Evolutionary conservation across 2,888 invertebrate species (phyloP).

Genomic region (Entomobrya proxima): DNA sequence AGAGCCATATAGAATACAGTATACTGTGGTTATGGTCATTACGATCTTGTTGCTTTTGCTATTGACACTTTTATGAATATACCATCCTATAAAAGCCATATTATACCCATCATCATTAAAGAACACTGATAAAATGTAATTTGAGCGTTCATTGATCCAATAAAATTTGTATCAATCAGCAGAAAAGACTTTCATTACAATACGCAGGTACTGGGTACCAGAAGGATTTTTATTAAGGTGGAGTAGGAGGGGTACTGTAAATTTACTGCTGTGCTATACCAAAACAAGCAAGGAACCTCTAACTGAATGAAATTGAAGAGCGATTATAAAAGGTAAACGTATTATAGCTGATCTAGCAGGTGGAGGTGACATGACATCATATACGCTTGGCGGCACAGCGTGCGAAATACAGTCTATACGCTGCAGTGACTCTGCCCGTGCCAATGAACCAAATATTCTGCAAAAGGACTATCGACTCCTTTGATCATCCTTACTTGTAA

Average conservation of each 20-base stretch:
- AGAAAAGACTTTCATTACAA: background rate
- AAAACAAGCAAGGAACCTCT: too few relatives aligned
- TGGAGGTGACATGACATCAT: too few relatives aligned
- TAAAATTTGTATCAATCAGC: background rate
- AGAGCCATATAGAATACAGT: background rate
- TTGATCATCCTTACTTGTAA: too few relatives aligned
- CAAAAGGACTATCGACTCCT: too few relatives aligned
- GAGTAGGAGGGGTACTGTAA: background rate
- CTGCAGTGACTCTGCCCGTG: too few relatives aligned
- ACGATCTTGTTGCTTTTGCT: background rate
- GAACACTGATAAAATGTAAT: background rate
- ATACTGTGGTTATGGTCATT: background rate
- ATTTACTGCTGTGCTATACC: too few relatives aligned
- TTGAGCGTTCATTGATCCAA: background rate
- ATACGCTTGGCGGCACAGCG: background rate
- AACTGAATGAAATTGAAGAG: too few relatives aligned
- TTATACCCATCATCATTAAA: background rate
- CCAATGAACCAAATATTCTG: background rate
- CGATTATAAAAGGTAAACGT: too few relatives aligned
- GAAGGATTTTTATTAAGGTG: background rate
- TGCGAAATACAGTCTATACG: too few relatives aligned
- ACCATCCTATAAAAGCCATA: too few relatives aligned
- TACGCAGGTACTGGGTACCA: background rate
- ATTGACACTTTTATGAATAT: too few relatives aligned
- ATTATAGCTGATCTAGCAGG: too few relatives aligned